Conservation (phyloP, 1,140 invertebrate genomes). For the Hyposmocoma kahamanoa region DNA sequence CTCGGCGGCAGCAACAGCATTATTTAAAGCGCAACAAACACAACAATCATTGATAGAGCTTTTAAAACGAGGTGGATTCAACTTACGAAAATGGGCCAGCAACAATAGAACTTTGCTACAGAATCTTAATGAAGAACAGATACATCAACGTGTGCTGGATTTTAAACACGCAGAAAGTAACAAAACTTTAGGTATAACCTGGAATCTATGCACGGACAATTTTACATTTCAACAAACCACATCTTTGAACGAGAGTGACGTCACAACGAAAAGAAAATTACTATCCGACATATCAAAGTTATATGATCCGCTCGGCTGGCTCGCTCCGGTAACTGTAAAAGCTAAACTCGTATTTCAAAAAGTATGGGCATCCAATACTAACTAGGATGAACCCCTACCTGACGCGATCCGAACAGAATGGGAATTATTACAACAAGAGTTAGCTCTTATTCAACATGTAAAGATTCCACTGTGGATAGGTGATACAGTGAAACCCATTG, state of each 20-base stretch:
- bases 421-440: slow-evolving; percentile 2
- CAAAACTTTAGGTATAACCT: slow-evolving; percentile 18
- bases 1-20: no score
- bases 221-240: slow-evolving; percentile 9
- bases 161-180: slow-evolving; percentile 10
- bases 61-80: no score
- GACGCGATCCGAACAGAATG: slow-evolving; percentile 8
- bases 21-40: no score
- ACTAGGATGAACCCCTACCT: slow-evolving; percentile 18
- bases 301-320: slow-evolving; percentile 42
- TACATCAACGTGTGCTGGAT: background rate
- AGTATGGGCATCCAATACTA: slow-evolving; percentile 27
- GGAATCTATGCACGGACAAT: slow-evolving; percentile 15
- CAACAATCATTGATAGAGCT: no score
- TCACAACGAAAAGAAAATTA: slow-evolving; percentile 16
- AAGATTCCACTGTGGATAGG: slow-evolving; percentile 9
- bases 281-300: slow-evolving; percentile 28
- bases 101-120: no score
- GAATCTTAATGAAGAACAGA: slow-evolving; percentile 8
- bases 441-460: background rate
- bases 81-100: no score
- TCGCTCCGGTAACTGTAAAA: slow-evolving; percentile 38
- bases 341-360: slow-evolving; percentile 58
- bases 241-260: no score
- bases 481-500: slow-evolving; percentile 1